Evolutionary conservation across 2,797 vertebrate genomes (phyloP).

Genomic region (Remorina albescens): DNA sequence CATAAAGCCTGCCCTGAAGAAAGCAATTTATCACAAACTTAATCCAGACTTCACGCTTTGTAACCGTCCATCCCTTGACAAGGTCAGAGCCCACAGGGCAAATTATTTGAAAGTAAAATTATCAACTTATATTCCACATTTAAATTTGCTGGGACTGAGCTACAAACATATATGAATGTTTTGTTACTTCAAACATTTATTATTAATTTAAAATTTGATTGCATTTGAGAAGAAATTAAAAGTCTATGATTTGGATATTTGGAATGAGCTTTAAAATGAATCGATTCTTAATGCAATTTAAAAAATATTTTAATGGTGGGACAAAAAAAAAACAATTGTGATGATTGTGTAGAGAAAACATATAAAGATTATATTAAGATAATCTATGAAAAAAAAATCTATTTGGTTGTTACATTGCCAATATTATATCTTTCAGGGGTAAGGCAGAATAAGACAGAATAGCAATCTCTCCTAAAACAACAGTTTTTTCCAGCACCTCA

Average conservation of each 20-base stretch:
- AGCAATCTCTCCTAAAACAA: constrained; percentile 24
- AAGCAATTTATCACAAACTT: constrained; percentile 30
- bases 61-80: constrained; percentile 26
- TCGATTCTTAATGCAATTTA: too few relatives aligned
- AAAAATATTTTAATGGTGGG: too few relatives aligned
- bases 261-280: too few relatives aligned
- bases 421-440: constrained; percentile 10
- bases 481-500: constrained; percentile 32
- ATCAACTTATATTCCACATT: constrained; percentile 13
- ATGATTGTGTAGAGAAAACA: too few relatives aligned
- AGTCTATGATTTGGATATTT: too few relatives aligned
- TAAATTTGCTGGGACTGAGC: background rate
- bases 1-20: constrained; percentile 33
- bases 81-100: constrained; percentile 11
- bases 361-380: background rate
- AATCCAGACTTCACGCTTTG: constrained; percentile 42
- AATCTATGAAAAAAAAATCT: background rate
- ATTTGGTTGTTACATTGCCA: background rate
- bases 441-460: constrained; percentile 7
- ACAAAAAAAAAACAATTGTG: too few relatives aligned
- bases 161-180: constrained; percentile 8
- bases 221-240: background rate
- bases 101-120: constrained; percentile 19
- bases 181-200: constrained; percentile 16
- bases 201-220: background rate